These are phyloP conservation scores for Andrena cerasifolii DNA, from an alignment of 1,140 invertebrate genomes.

Conservation along the genomic window DNA sequence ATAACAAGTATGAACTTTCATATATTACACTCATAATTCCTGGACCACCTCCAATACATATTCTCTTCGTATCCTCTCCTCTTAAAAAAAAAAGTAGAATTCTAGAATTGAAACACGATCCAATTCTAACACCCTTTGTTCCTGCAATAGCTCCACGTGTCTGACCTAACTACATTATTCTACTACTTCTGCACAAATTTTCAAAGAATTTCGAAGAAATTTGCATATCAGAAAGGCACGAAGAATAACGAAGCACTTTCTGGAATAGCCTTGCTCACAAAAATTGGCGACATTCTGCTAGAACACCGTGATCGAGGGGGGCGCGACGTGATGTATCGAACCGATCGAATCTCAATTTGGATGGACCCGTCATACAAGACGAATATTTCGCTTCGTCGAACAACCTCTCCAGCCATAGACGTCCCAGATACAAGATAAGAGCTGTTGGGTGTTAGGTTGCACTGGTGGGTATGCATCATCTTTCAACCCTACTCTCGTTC, in stretches of 20 bases:
- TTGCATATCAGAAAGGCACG: not conserved
- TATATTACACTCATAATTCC: not conserved
- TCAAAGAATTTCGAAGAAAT: not conserved
- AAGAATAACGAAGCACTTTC: not conserved
- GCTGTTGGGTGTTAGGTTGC: conserved; percentile 34
- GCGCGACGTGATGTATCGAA: conserved; percentile 58
- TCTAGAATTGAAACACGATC: too few species aligned
- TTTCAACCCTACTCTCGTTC: conserved; percentile 5
- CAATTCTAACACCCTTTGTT: too few species aligned
- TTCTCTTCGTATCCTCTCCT: too few species aligned
- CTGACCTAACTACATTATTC: too few species aligned
- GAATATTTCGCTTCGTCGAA: conserved; percentile 66
- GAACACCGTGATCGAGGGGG: conserved; percentile 64
- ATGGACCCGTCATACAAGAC: conserved; percentile 73
- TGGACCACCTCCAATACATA: not conserved
- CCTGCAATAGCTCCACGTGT: too few species aligned
- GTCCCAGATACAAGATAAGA: conserved; percentile 50
- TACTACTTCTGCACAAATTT: too few species aligned
- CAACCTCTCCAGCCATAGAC: conserved; percentile 43
- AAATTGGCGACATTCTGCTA: conserved; percentile 68
- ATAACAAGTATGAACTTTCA: not conserved
- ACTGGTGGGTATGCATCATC: conserved; percentile 39
- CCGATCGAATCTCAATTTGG: conserved; percentile 76
- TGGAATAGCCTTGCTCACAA: not conserved
- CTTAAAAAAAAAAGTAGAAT: too few species aligned